These are phyloP conservation scores for Osmerus mordax DNA, from an alignment of 2,113 vertebrate genomes.

Conservation along the genomic window DNA sequence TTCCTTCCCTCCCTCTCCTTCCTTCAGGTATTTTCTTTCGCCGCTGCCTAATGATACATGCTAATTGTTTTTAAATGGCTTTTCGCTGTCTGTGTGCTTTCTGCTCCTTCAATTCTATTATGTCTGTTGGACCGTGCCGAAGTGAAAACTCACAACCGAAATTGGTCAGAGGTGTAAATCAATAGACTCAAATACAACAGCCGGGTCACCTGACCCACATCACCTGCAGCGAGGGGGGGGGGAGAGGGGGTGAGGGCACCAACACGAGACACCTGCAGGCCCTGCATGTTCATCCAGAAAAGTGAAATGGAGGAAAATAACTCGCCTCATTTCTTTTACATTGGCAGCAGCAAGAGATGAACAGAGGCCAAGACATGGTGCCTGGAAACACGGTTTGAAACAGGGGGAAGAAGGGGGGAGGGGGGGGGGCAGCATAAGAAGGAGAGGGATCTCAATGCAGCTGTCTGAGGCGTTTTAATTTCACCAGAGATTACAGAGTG, in stretches of 20 bases:
- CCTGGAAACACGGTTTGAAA: not conserved
- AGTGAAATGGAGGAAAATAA: slow-evolving; percentile 3
- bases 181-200: slow-evolving; percentile 44
- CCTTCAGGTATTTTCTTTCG: slow-evolving; percentile 48
- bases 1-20: slow-evolving; percentile 11
- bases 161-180: slow-evolving; percentile 37
- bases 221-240: not conserved
- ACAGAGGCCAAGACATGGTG: slow-evolving; percentile 20
- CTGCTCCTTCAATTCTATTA: slow-evolving; percentile 51
- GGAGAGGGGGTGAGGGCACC: not conserved
- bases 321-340: slow-evolving; percentile 32
- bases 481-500: slow-evolving; percentile 45
- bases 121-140: slow-evolving; percentile 45
- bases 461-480: slow-evolving; percentile 50
- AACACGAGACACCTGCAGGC: not conserved
- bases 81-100: slow-evolving; percentile 35
- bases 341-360: slow-evolving; percentile 24
- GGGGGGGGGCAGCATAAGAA: not conserved
- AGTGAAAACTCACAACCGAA: slow-evolving; percentile 28
- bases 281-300: not conserved
- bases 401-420: not conserved
- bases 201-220: slow-evolving; percentile 6
- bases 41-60: slow-evolving; percentile 61
- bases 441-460: slow-evolving; percentile 10
- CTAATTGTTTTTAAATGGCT: slow-evolving; percentile 65